Evolutionary conservation across 2,113 vertebrate species (phyloP).

Genomic region (Aspidoscelis tigris): DNA sequence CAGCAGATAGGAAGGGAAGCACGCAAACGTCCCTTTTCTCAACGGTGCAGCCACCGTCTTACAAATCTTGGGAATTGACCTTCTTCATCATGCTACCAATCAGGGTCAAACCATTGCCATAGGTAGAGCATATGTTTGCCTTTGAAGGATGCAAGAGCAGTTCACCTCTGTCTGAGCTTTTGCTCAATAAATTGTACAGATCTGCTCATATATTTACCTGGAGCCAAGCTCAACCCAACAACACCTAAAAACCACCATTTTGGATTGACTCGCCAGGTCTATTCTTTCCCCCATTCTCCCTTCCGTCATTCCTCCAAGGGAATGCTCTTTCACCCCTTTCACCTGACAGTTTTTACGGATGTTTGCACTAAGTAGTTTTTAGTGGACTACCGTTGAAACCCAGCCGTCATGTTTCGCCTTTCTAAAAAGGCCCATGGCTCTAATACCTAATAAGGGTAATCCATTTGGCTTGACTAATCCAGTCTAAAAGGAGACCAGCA

Average conservation of each 20-base stretch:
- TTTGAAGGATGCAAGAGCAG: background rate
- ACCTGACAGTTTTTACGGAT: conserved; percentile 77
- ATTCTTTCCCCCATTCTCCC: conserved; percentile 63
- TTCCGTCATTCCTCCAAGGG: conserved; percentile 50
- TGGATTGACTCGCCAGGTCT: conserved; percentile 13
- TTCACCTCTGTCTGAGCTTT: too few relatives aligned
- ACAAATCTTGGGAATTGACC: too few relatives aligned
- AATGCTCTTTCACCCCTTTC: conserved; percentile 67
- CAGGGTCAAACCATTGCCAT: too few relatives aligned
- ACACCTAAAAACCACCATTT: background rate
- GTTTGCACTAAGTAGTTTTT: conserved; percentile 80
- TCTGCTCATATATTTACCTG: too few relatives aligned
- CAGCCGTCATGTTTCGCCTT: conserved; percentile 73
- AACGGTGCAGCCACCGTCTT: too few relatives aligned
- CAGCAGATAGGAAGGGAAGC: too few relatives aligned
- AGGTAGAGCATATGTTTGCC: too few relatives aligned
- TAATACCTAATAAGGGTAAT: conserved; percentile 72
- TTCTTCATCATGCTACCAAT: too few relatives aligned
- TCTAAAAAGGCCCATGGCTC: conserved; percentile 69
- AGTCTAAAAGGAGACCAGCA: conserved; percentile 69
- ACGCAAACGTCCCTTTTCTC: too few relatives aligned
- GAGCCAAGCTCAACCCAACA: too few relatives aligned
- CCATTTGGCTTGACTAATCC: conserved; percentile 69
- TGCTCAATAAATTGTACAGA: too few relatives aligned
- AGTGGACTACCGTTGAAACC: conserved; percentile 71